Percentiles rank a stretch among this genome's conserved stretches.
phyloP scores from a whole-genome alignment of 2,113 vertebrate species.

The Silurus glanis region DNA sequence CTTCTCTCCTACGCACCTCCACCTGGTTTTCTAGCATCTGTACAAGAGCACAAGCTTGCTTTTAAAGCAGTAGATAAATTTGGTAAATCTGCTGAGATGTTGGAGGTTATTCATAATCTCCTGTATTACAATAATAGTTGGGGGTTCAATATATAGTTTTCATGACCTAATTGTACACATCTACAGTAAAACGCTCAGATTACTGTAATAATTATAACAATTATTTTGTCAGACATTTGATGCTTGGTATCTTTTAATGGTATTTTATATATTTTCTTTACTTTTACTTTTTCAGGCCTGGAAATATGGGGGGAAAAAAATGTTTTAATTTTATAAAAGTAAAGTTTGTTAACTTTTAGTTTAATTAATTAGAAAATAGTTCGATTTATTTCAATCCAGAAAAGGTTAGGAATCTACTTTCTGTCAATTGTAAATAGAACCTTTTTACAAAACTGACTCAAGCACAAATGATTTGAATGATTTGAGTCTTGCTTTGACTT shows the following conservation, averaged over 20 bases:
- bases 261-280: not conserved
- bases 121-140: not conserved
- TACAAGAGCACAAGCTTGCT: not conserved
- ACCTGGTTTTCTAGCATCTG: conserved; percentile 98
- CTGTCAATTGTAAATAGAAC: not conserved
- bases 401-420: not conserved
- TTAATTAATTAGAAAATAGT: not conserved
- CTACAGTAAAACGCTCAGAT: not conserved
- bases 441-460: not conserved
- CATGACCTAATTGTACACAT: not conserved
- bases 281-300: not conserved
- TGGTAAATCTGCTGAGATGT: not conserved
- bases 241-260: not conserved
- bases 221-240: no score
- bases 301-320: not conserved
- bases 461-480: not conserved
- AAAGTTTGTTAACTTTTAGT: not conserved
- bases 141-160: not conserved
- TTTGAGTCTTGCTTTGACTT: not conserved
- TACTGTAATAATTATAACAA: not conserved
- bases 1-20: conserved; percentile 93
- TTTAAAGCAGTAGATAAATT: not conserved
- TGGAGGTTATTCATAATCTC: not conserved
- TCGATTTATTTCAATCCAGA: not conserved
- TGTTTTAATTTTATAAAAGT: no score